Evolutionary conservation across 1,140 invertebrate genomes (phyloP).

Genomic region (Conus betulinus): DNA sequence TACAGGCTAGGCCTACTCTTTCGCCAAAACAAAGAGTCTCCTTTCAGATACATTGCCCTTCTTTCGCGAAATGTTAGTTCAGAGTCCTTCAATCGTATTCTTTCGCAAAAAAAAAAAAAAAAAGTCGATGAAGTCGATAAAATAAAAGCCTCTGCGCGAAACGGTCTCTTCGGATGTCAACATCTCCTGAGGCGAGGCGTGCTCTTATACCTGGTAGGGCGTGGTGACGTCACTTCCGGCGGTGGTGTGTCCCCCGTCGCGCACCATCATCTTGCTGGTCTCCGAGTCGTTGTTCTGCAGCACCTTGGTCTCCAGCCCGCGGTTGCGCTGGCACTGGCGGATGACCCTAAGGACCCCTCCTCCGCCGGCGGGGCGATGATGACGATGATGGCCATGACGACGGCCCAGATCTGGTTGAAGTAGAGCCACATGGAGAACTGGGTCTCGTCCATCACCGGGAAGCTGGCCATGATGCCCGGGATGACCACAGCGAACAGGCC

Average conservation of each 20-base stretch:
- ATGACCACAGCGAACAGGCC: slow-evolving; percentile 70
- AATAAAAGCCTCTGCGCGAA: too few relatives aligned
- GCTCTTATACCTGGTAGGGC: slow-evolving; percentile 38
- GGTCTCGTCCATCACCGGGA: slow-evolving; percentile 64
- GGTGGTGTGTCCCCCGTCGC: slow-evolving; percentile 32
- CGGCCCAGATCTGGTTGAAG: slow-evolving; percentile 69
- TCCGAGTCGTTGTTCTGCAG: slow-evolving; percentile 34
- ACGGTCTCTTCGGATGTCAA: too few relatives aligned
- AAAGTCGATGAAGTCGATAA: too few relatives aligned
- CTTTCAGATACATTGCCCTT: too few relatives aligned
- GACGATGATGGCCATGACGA: slow-evolving; percentile 69
- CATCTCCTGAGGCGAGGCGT: neutral
- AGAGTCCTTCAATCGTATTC: too few relatives aligned
- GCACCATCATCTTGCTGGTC: slow-evolving; percentile 34
- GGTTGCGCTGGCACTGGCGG: slow-evolving; percentile 65
- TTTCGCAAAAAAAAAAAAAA: too few relatives aligned
- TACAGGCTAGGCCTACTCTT: neutral
- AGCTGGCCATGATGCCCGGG: slow-evolving; percentile 65
- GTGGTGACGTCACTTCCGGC: slow-evolving; percentile 34
- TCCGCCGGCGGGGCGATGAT: slow-evolving; percentile 68
- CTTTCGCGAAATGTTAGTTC: too few relatives aligned
- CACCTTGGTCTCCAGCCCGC: slow-evolving; percentile 25
- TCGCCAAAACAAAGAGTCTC: neutral
- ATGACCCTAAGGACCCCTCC: slow-evolving; percentile 66
- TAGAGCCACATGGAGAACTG: slow-evolving; percentile 71